Conservation (phyloP, 2,797 vertebrate species). For the Oryzias dopingdopingensis region DNA sequence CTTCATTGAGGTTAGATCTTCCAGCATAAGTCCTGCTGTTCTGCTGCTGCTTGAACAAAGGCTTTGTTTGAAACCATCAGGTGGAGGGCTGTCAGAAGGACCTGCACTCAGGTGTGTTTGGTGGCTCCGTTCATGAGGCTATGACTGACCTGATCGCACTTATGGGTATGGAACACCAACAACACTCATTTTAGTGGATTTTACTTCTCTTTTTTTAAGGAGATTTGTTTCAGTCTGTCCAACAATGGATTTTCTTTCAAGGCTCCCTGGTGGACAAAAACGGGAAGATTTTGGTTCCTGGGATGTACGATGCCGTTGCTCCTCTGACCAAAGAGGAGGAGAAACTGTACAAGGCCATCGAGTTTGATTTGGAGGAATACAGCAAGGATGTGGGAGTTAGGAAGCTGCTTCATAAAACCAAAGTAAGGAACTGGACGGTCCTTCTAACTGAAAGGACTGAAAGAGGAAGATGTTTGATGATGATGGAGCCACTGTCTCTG, state of each 20-base stretch:
- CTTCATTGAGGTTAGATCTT: constrained; percentile 80
- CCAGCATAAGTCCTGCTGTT: background rate
- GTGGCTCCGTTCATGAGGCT: constrained; percentile 93
- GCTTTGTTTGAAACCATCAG: constrained; percentile 57
- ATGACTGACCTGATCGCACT: constrained; percentile 92
- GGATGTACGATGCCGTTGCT: constrained; percentile 82
- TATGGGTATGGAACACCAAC: constrained; percentile 80
- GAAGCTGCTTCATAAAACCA: constrained; percentile 81
- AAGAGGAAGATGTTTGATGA: background rate
- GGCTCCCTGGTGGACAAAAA: constrained; percentile 84
- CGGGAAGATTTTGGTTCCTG: constrained; percentile 86
- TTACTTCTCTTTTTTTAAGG: too few relatives aligned
- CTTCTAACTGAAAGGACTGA: background rate
- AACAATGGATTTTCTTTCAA: constrained; percentile 38
- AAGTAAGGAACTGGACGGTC: constrained; percentile 71
- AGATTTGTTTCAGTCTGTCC: background rate
- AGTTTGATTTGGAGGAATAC: constrained; percentile 91
- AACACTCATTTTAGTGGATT: too few relatives aligned
- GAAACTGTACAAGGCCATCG: constrained; percentile 87
- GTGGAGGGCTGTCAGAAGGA: constrained; percentile 86
- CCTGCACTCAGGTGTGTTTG: constrained; percentile 95
- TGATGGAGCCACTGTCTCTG: background rate
- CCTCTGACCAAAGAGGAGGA: constrained; percentile 83
- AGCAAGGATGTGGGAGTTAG: constrained; percentile 82
- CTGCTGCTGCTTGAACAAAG: rapidly evolving